phyloP scores from a whole-genome alignment of 2,113 vertebrate species.

The Athene cunicularia region DNA sequence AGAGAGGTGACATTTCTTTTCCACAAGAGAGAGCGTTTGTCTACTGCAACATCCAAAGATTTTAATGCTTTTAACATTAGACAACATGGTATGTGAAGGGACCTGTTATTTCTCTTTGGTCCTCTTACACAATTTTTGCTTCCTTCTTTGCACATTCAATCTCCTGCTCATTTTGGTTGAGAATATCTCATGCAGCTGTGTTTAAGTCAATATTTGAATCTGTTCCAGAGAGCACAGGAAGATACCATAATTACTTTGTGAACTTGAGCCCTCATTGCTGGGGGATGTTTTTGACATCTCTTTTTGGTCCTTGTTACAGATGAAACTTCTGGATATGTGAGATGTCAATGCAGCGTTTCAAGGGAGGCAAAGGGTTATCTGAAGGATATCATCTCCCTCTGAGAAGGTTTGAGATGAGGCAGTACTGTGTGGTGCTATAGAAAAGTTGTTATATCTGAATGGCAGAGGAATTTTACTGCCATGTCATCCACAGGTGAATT shows the following conservation, averaged over 20 bases:
- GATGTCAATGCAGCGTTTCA: not conserved
- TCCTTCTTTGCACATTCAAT: not conserved
- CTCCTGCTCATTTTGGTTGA: not conserved
- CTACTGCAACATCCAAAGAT: not conserved
- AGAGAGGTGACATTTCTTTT: not conserved
- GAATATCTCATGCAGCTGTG: not conserved
- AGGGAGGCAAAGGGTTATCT: not conserved
- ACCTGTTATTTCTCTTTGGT: not conserved
- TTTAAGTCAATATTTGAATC: not conserved
- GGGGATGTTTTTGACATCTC: not conserved
- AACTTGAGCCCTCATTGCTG: not conserved
- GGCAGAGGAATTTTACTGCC: not conserved
- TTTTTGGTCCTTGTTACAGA: not conserved
- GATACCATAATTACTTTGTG: not conserved
- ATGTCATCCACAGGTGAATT: not conserved
- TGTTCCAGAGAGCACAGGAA: not conserved
- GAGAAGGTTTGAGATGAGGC: not conserved
- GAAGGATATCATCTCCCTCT: not conserved
- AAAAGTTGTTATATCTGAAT: not conserved
- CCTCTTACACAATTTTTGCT: not conserved
- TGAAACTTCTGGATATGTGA: not conserved
- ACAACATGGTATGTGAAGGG: not conserved
- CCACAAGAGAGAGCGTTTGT: not conserved
- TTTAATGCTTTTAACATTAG: not conserved
- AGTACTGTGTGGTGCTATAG: accelerated